Evolutionary conservation across 2,888 invertebrate species (phyloP).

Genomic region (Thymelicus sylvestris): DNA sequence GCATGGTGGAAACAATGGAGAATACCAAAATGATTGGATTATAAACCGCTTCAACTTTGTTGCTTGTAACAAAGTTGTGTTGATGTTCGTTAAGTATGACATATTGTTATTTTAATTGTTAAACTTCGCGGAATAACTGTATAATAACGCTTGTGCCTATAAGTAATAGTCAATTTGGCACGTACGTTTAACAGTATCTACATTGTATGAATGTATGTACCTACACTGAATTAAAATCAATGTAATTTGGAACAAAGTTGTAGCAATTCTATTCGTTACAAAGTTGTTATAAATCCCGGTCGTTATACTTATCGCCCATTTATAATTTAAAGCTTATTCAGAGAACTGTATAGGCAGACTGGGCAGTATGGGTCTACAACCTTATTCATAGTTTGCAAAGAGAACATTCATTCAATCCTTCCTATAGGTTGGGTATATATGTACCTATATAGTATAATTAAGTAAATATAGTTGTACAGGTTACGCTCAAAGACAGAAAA

Average conservation of each 20-base stretch:
- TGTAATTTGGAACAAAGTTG: not conserved
- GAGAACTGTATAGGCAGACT: not conserved
- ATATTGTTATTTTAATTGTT: not conserved
- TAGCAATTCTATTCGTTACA: not conserved
- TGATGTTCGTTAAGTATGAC: not conserved
- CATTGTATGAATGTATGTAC: not conserved
- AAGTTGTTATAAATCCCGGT: not conserved
- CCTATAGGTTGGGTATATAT: too few relatives aligned
- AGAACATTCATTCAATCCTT: not conserved
- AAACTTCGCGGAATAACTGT: not conserved
- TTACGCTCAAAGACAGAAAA: too few relatives aligned
- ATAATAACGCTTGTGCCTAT: not conserved
- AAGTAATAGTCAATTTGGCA: not conserved
- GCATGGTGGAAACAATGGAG: constrained; percentile 32
- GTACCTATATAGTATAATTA: too few relatives aligned
- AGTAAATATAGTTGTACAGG: too few relatives aligned
- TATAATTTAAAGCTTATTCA: constrained; percentile 2
- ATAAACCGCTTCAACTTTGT: not conserved
- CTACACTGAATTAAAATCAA: not conserved
- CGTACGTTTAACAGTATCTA: not conserved
- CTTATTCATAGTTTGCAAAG: not conserved
- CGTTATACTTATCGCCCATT: not conserved
- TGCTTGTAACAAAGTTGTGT: not conserved
- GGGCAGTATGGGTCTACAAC: not conserved
- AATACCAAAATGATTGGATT: constrained; percentile 11